Evolutionary conservation across 2,113 vertebrate genomes (phyloP).

Genomic region (Xyrauchen texanus): DNA sequence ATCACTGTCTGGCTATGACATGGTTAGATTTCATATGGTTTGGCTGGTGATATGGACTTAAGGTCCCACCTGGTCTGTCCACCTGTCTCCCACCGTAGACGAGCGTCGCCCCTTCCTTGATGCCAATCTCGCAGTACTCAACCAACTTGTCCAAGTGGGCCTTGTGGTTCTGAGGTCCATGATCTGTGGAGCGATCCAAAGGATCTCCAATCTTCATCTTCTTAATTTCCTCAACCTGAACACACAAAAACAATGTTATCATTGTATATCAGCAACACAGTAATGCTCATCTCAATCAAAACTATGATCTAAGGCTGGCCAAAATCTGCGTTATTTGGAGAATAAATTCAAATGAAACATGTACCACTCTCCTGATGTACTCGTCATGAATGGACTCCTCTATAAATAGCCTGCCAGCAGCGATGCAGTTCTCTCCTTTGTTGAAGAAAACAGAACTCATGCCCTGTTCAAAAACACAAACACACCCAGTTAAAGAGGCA

Average conservation of each 20-base stretch:
- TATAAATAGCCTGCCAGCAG: conserved; percentile 83
- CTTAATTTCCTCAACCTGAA: conserved; percentile 74
- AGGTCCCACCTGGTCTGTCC: conserved; percentile 80
- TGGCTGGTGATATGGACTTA: conserved; percentile 61
- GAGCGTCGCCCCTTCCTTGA: conserved; percentile 81
- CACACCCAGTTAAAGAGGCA: conserved; percentile 67
- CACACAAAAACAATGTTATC: not conserved
- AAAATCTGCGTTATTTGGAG: too few species aligned
- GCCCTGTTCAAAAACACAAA: conserved; percentile 75
- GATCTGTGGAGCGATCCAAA: conserved; percentile 83
- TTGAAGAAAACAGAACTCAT: conserved; percentile 90
- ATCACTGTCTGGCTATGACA: not conserved
- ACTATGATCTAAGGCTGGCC: too few species aligned
- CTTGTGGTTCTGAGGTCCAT: conserved; percentile 87
- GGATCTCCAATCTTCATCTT: conserved; percentile 88
- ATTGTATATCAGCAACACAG: not conserved
- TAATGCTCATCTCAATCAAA: not conserved
- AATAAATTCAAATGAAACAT: not conserved
- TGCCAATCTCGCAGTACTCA: conserved; percentile 76
- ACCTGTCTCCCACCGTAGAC: conserved; percentile 80
- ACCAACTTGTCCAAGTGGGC: conserved; percentile 84
- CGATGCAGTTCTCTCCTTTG: conserved; percentile 91
- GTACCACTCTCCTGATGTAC: conserved; percentile 83
- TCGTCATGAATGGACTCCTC: conserved; percentile 83
- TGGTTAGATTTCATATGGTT: too few species aligned